Base-by-base conservation (phyloP, 2,113 vertebrate species). In the Istiophorus platypterus region DNA sequence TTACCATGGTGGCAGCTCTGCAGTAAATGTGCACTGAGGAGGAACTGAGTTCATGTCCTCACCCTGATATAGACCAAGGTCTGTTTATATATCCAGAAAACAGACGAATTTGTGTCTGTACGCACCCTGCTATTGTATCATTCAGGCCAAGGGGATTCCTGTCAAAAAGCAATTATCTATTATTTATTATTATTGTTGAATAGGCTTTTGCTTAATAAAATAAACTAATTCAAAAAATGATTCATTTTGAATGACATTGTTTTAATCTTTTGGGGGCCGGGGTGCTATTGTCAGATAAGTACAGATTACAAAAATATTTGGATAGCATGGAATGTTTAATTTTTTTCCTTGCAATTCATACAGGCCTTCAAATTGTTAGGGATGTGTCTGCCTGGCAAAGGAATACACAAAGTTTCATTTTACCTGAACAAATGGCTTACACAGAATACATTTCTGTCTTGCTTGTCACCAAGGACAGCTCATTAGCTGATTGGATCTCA, bases 21-120 rank as follows among this genome's bases (percentile, higher is more conserved):
- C 62, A 24, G 26, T 58, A 45, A 71, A 51, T 39, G 15, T 56
- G 12, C 65, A 54, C 79, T 59, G 39, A 71, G 11, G 31, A 62
- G 37, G 15, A 34, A 65, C 31, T 14, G 31, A 45, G 31, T 64
- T 71, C 7, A 65, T 70, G 26, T 71, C 52, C 66, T 64, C 29
- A 67, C 69, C 62, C 61, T 72, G 67, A 72, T 22, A 64, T 47
- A 62, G 45, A 77, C 31, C 20, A 22, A 17, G 27, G 31, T 76
- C 80, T 88, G 77, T 68, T 78, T 76, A 61, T 80, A 58, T 74
- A 86, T 81, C 65, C 39, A 62, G 49, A 82, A 72, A 85, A 86
- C 34, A 47, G 26, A 0, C 13, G 13, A 41, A 29, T 24, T 65
- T 34, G 31, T 37, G 22, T 68, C 61, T 68, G 26, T 39, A 5